phyloP scores from a whole-genome alignment of 2,888 invertebrate species.

The Ceriagrion tenellum region DNA sequence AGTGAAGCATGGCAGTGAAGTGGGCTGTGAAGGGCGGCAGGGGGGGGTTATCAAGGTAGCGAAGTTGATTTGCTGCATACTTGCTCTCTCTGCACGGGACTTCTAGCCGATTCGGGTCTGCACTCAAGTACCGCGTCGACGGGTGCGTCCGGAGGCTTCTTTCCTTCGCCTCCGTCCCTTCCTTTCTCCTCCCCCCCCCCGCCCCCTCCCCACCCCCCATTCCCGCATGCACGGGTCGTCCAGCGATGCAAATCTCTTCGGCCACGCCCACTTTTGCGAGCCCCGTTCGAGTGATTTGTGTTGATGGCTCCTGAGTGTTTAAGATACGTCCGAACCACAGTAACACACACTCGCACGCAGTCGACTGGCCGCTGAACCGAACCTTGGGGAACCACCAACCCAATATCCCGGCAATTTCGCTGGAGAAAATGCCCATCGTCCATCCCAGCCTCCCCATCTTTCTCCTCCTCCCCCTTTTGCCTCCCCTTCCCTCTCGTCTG shows the following conservation, averaged over 20 bases:
- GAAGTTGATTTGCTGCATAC: background rate
- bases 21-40: background rate
- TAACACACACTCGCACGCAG: slow-evolving; percentile 33
- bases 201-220: background rate
- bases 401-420: background rate
- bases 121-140: background rate
- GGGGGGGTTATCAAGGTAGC: background rate
- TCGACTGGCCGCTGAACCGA: background rate
- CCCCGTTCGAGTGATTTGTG: slow-evolving; percentile 50
- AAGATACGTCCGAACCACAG: slow-evolving; percentile 42
- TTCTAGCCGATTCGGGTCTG: background rate
- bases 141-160: background rate
- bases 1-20: background rate
- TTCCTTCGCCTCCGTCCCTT: background rate
- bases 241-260: slow-evolving; percentile 32
- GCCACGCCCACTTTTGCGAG: background rate
- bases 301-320: slow-evolving; percentile 51
- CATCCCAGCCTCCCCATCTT: background rate
- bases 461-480: background rate
- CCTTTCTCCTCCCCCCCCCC: too few species aligned
- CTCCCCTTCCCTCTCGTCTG: background rate
- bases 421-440: background rate
- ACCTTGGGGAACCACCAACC: background rate
- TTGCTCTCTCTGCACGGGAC: background rate
- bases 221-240: background rate